Base-by-base conservation (phyloP, 2,797 vertebrate genomes). In the Peromyscus attwateri region DNA sequence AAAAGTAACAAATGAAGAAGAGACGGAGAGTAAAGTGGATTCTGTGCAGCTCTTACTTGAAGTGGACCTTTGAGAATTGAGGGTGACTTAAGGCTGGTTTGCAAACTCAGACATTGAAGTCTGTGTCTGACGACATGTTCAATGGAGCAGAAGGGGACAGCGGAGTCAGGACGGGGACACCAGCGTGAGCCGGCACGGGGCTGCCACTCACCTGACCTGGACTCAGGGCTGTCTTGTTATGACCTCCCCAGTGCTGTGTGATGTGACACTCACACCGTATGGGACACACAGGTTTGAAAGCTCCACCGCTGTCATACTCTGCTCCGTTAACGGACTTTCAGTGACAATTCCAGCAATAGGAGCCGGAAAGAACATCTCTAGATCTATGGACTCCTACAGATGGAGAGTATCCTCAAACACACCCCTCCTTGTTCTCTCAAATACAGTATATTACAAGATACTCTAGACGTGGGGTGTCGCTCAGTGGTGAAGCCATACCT, bases 11-110 rank as follows among this genome's bases (percentile, higher is more conserved):
- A 60, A 31, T n/a, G 34, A 52, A 79, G 60, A 92, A 92, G 31
- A 70, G 19, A 29, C 12, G 25, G 68, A 57, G 34, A 71, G 55
- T 19, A 19, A 92, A 87, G 13, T 84, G 23, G 93, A 40, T 81
- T 97, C 55, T 76, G 1, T 46, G 29, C 27, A 81, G n/a, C 34
- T 76, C 9, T 95, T 94, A 66, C 93, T 49, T 94, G 64, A 96
- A 87, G 34, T 96, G 34, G 79, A 92, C 68, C 95, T 55, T 96
- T 87, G 87, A 81, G 37, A 93, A 92, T 90, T 81, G 84, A 71
- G 43, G 2, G 91, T 94, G 34, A 91, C 94, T 95, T 55, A 43
- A 95, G 91, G 83, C 37, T 8, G 43, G 1, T 95, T 94, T 92
- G 88, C 6, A 91, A 71, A 13, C 12, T 66, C n/a, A 82, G 81